These are phyloP conservation scores for Magallana angulata DNA, from an alignment of 1,140 invertebrate species.

Conservation along the genomic window DNA sequence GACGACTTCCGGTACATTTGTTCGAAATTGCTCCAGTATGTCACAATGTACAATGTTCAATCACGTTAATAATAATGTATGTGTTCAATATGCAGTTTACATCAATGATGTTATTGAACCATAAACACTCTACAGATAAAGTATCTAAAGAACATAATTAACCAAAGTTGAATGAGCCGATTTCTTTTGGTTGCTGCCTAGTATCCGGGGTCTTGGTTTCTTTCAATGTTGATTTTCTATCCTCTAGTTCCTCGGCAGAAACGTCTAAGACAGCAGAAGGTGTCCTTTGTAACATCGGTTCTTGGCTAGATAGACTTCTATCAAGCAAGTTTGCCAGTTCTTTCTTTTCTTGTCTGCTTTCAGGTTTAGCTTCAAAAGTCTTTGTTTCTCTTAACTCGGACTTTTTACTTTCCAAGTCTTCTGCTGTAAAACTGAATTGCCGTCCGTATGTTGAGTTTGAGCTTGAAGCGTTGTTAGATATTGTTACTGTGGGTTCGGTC, in stretches of 20 bases:
- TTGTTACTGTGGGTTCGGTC: background rate
- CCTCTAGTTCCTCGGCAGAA: background rate
- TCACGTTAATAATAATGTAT: too few relatives aligned
- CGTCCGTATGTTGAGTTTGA: background rate
- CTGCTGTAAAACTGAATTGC: background rate
- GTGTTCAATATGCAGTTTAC: too few relatives aligned
- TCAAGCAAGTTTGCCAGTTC: background rate
- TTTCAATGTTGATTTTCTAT: constrained; percentile 15
- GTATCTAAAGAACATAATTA: background rate
- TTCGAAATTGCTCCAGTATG: too few relatives aligned
- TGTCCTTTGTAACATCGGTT: background rate
- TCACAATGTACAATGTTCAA: too few relatives aligned
- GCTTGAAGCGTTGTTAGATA: background rate
- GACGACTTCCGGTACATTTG: too few relatives aligned
- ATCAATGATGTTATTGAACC: too few relatives aligned
- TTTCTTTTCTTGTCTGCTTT: background rate
- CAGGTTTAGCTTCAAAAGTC: background rate
- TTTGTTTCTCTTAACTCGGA: background rate
- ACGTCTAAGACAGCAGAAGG: background rate
- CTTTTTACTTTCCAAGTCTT: constrained; percentile 7
- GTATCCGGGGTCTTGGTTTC: background rate
- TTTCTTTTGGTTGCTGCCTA: background rate
- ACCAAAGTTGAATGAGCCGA: background rate
- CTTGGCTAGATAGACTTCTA: background rate
- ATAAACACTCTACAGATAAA: too few relatives aligned